Evolutionary conservation across 2,113 vertebrate genomes (phyloP).

Genomic region (Dissostichus mawsoni): DNA sequence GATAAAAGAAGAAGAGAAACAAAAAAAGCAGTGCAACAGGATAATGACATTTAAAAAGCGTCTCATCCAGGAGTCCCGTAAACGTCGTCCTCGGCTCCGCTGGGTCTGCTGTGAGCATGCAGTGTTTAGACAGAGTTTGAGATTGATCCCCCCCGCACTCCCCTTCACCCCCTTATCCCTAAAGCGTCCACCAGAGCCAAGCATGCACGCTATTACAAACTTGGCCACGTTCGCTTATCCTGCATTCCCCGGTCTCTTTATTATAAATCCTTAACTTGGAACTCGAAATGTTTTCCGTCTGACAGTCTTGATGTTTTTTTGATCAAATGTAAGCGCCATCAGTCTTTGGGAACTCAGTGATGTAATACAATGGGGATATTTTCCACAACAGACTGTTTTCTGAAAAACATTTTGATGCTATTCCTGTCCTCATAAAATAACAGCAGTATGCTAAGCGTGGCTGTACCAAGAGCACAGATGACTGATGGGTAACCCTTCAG

Average conservation of each 20-base stretch:
- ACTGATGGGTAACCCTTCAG: conserved; percentile 64
- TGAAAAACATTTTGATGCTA: conserved; percentile 58
- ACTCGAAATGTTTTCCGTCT: conserved; percentile 38
- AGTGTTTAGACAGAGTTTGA: conserved; percentile 80
- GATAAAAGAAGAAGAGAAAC: conserved; percentile 7
- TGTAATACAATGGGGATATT: conserved; percentile 59
- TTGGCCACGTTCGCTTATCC: conserved; percentile 42
- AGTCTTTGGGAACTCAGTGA: conserved; percentile 62
- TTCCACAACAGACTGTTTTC: conserved; percentile 52
- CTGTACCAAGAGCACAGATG: conserved; percentile 41
- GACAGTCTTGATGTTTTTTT: conserved; percentile 49
- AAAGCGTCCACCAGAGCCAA: conserved; percentile 53
- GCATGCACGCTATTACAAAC: conserved; percentile 63
- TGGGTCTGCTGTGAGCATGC: conserved; percentile 68
- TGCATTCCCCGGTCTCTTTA: conserved; percentile 38
- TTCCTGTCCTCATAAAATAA: conserved; percentile 66
- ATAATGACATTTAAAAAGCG: conserved; percentile 58
- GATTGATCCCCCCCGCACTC: conserved; percentile 68
- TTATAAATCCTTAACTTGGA: conserved; percentile 43
- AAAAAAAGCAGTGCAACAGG: conserved; percentile 27
- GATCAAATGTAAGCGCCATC: conserved; percentile 31
- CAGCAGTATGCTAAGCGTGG: conserved; percentile 39
- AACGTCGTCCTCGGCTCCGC: conserved; percentile 69
- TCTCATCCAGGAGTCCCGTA: conserved; percentile 48
- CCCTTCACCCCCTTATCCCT: conserved; percentile 45